Base-by-base conservation (phyloP, 2,797 vertebrate genomes). In the Heliangelus exortis region DNA sequence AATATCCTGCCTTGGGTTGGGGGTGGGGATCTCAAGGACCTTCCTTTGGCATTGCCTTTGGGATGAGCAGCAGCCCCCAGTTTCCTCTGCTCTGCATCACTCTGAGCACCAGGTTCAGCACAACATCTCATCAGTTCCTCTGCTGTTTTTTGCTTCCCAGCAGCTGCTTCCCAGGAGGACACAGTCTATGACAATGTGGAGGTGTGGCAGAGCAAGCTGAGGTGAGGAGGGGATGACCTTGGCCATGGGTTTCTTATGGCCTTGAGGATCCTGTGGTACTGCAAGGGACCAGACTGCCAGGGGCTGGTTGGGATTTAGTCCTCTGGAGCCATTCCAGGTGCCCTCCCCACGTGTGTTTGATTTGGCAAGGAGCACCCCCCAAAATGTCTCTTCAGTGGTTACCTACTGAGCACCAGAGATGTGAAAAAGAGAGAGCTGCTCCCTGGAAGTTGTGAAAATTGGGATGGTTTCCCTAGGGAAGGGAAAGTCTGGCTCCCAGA, bases 171-270 rank as follows among this genome's bases (percentile, higher is more conserved):
- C 86, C 96, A 95, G 67, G 97, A 97, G 45, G 80, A 86, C 33
- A 61, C 10, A 1, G 71, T 96, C 51, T 98, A 98, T 1, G 95
- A 97, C 0, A 91, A 98, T 3, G 66, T 95, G 1, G 79, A 88
- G 21, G 31, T 50, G 50, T 87, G 18, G 16, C 84, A 82, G 75
- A 96, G 53, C 73, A 91, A 94, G 21, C 20, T 26, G 21, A 97
- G 96, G 98, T 98, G 94, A 96, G 97, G 94, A 87, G 36, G 4
- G 5, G 36, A 54, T 87, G 55, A 15, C 43, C 10, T 3, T 6
- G 26, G 11, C 26, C 54, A 15, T 29, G 14, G 20, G n/a, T 47
- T 75, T 55, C 39, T 63, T 15, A 51, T 71, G 77, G 41, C 48
- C 62, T 26, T 22, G 47, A 28, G 76, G 50, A 93, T 48, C 21